Evolutionary conservation across 2,797 vertebrate species (phyloP), one percentile per base, ranked within the genome.

Genomic region (Knipowitschia caucasica): DNA sequence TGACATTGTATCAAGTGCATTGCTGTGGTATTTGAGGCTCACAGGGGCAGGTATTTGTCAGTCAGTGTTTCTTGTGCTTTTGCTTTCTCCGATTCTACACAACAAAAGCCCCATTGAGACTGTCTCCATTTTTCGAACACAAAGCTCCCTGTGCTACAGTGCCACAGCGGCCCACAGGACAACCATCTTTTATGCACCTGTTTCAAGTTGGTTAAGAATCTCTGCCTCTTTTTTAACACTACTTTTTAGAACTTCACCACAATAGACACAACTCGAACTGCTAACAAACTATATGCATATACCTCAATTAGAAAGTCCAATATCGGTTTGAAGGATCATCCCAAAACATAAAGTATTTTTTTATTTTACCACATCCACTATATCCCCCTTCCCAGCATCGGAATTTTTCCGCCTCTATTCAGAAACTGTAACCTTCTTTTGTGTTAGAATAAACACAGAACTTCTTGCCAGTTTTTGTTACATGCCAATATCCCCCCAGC

Each of bases 21-120:
- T 57, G 55, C 83, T 34, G 75, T 82, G 86, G 82, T 85, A 85
- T 86, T 84, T 84, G 85, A 82, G 85, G 78, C 80, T 69, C 78
- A 65, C 75, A 74, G 81, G 70, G 83, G 75, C 80, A 89, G 88
- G 88, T 89, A 89, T 89, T 87, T 85, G 80, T 86, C 84, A 83
- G 81, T 83, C 83, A 80, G 77, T 83, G 80, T 80, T 84, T 80
- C 82, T 86, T 80, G 79, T 81, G 79, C 81, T 81, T 83, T 78
- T 73, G 75, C 82, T 73, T 72, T 84, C 78, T 86, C 82, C 77
- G 82, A 76, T 70, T 84, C 81, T 75, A n/a, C 82, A 83, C 77
- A 88, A 87, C 88, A 89, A 89, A 89, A 85, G 88, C 76, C 73
- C 83, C 81, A 86, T 89, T 89, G 82, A 88, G 71, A 61, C 68